These are phyloP conservation scores for Caenorhabditis sinica DNA, from an alignment of 2,888 invertebrate genomes.

Conservation along the genomic window DNA sequence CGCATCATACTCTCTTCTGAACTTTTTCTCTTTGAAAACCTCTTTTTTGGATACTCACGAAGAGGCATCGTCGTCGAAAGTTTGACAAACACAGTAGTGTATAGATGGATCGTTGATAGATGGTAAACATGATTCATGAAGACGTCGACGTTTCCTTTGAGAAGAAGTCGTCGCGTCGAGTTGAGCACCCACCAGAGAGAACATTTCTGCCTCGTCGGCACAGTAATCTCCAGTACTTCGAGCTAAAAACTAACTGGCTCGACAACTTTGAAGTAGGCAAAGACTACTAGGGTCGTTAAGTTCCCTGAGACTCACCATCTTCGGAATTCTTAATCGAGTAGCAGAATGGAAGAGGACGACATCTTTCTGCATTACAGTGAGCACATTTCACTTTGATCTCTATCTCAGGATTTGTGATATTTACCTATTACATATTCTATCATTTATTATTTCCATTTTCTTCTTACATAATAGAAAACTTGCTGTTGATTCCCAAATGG, in stretches of 20 bases:
- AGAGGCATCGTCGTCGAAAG: slow-evolving; percentile 48
- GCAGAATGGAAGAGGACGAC: slow-evolving; percentile 69
- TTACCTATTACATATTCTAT: slow-evolving; percentile 33
- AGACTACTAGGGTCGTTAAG: no score
- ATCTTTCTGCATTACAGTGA: slow-evolving; percentile 68
- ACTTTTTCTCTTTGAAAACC: not conserved
- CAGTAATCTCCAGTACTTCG: slow-evolving; percentile 68
- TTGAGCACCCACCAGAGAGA: slow-evolving; percentile 69
- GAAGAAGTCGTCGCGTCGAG: slow-evolving; percentile 63
- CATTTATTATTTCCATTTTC: no score
- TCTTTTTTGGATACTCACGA: slow-evolving; percentile 32
- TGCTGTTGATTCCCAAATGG: slow-evolving; percentile 51
- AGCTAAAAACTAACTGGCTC: slow-evolving; percentile 14
- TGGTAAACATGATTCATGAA: slow-evolving; percentile 73
- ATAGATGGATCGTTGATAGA: slow-evolving; percentile 57
- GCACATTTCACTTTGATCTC: slow-evolving; percentile 62
- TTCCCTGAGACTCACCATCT: slow-evolving; percentile 35
- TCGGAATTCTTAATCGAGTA: slow-evolving; percentile 63
- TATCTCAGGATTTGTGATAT: slow-evolving; percentile 47
- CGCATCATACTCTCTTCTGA: slow-evolving; percentile 58
- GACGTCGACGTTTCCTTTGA: slow-evolving; percentile 41
- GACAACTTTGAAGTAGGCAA: not conserved
- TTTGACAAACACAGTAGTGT: slow-evolving; percentile 74
- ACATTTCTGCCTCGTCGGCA: slow-evolving; percentile 63
- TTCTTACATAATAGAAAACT: slow-evolving; percentile 47